Conservation (phyloP, 1,140 invertebrate species). For the Rhyzopertha dominica region DNA sequence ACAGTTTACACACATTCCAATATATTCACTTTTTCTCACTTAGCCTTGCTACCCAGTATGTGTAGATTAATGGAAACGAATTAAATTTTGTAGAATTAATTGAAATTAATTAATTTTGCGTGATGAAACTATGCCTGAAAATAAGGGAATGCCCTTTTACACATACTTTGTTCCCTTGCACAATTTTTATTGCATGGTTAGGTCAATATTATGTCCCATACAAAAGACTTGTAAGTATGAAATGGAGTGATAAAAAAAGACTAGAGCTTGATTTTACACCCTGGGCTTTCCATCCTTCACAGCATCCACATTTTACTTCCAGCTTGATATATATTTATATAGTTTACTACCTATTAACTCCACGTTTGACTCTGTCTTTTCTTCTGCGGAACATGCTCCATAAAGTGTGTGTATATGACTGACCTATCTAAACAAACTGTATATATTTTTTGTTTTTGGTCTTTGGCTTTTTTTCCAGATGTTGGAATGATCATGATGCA, state of each 20-base stretch:
- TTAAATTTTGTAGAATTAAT: no score
- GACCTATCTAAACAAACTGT: no score
- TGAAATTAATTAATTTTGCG: no score
- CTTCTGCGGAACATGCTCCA: constrained; percentile 10
- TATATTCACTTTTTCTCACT: constrained; percentile 19
- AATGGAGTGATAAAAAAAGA: neutral
- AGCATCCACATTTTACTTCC: no score
- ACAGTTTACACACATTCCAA: constrained; percentile 20
- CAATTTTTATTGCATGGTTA: constrained; percentile 42
- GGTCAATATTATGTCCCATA: no score
- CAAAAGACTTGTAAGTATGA: constrained; percentile 13
- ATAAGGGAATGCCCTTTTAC: constrained; percentile 42
- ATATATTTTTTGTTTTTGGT: constrained; percentile 49
- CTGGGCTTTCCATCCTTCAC: constrained; percentile 22
- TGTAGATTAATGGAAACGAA: constrained; percentile 22
- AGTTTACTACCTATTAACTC: no score
- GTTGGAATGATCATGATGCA: constrained; percentile 93
- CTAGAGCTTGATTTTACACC: constrained; percentile 4
- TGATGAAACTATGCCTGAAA: constrained; percentile 32
- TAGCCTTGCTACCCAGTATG: constrained; percentile 29
- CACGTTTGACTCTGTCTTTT: no score
- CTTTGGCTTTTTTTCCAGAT: constrained; percentile 75
- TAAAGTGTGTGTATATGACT: constrained; percentile 18
- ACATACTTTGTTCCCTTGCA: constrained; percentile 44
- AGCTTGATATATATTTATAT: no score